Conservation (phyloP, 2,797 vertebrate species). For the Sebastes glaucus region DNA sequence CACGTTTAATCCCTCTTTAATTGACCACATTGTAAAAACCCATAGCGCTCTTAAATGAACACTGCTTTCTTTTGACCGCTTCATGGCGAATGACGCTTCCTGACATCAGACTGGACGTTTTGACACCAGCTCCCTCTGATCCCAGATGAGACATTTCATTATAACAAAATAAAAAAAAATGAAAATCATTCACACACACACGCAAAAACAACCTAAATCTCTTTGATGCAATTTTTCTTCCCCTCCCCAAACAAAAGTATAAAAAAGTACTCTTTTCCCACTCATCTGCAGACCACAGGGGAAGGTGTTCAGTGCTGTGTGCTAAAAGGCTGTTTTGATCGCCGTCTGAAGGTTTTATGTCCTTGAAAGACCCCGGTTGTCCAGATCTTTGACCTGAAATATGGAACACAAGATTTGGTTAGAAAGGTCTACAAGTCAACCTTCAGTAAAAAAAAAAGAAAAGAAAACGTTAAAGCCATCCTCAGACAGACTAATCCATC, state of each 20-base stretch:
- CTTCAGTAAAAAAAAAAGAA: too few species aligned
- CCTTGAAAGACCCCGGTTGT: conserved; percentile 96
- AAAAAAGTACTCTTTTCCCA: conserved; percentile 78
- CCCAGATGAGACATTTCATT: conserved; percentile 70
- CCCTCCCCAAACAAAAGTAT: conserved; percentile 83
- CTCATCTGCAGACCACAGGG: conserved; percentile 83
- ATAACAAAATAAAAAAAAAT: conserved; percentile 72
- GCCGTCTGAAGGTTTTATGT: conserved; percentile 84
- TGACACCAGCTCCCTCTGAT: conserved; percentile 67
- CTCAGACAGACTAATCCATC: not conserved
- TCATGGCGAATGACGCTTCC: conserved; percentile 80
- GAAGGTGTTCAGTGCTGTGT: conserved; percentile 88
- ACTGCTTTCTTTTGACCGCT: conserved; percentile 78
- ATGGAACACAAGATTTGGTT: not conserved
- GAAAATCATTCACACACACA: conserved; percentile 50
- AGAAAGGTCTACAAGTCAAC: not conserved
- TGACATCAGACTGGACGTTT: conserved; percentile 71
- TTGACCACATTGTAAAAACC: conserved; percentile 83
- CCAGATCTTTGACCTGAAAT: conserved; percentile 94
- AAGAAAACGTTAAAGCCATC: not conserved
- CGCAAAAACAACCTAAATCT: conserved; percentile 56
- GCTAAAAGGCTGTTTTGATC: conserved; percentile 58
- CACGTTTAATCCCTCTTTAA: conserved; percentile 77
- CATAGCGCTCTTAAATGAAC: conserved; percentile 78
- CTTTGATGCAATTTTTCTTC: conserved; percentile 78